Evolutionary conservation across 2,888 invertebrate genomes (phyloP), one percentile per base, ranked within the genome.

Genomic region (Brachynemurus nebulosus): DNA sequence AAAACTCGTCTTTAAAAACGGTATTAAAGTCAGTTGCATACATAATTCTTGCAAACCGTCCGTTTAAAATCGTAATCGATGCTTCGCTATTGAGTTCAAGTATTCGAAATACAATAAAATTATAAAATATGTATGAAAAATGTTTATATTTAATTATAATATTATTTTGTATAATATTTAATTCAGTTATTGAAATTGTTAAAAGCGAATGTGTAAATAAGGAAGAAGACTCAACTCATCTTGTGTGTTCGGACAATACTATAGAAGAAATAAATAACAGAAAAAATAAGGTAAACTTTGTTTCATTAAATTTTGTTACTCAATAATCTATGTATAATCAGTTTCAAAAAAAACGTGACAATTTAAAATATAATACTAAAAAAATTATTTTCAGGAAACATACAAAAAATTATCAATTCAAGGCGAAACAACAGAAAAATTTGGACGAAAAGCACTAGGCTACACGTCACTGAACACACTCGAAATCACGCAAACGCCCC

Each of bases 191-290:
- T 25, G 27, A 25, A 25, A 25, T 9, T 25, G n/a, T n/a, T n/a
- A n/a, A n/a, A n/a, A n/a, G n/a, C 14, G 14, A n/a, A 30, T 30
- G 30, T 30, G 30, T 11, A 16, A 25, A 20, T 27, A 30, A 30
- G 14, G 30, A 30, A 2, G 2, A 27, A n/a, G 30, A 30, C 4
- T 3, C n/a, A 30, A 5, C 4, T 30, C 7, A 48, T 23, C 27
- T 30, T 7, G 34, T 20, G 11, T 21, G 12, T 27, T 19, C 35
- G 34, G 23, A 36, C 27, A 14, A 33, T 37, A 34, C 39, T 27
- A 41, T 42, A 43, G 45, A 30, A 41, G 9, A 19, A 2, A 16
- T 41, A 16, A 12, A 12, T 21, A 40, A 40, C 2, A n/a, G n/a
- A 25, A 40, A 17, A 4, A 40, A 20, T 9, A 25, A 40, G 36